These are phyloP conservation scores for Synanthedon andrenaeformis DNA, from an alignment of 2,888 invertebrate species.

Conservation along the genomic window DNA sequence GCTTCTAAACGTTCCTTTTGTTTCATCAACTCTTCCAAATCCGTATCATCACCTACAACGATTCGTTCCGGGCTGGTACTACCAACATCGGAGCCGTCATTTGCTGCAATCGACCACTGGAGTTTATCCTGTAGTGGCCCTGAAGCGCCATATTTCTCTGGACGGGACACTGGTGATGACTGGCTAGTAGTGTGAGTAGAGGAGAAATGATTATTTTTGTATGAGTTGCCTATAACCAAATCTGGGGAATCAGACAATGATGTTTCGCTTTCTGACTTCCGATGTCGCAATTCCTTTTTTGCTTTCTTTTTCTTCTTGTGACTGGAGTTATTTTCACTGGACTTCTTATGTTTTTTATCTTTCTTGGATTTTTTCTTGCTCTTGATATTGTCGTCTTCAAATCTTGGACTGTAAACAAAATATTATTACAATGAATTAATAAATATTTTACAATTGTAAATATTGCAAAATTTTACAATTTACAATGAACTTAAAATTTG, in stretches of 20 bases:
- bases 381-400: neutral
- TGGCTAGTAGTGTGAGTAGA: neutral
- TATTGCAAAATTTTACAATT: no score
- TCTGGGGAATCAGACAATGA: neutral
- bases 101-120: neutral
- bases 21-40: neutral
- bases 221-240: neutral
- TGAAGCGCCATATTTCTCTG: neutral
- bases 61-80: neutral
- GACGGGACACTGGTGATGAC: neutral
- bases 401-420: no score
- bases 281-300: constrained; percentile 70
- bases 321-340: constrained; percentile 60
- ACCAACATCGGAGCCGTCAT: neutral
- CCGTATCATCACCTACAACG: neutral
- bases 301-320: constrained; percentile 65
- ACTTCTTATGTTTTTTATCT: constrained; percentile 75
- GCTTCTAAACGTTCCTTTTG: neutral
- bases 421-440: no score
- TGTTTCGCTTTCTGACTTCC: constrained; percentile 13
- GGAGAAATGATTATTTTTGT: no score
- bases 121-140: no score
- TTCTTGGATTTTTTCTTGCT: constrained; percentile 61
- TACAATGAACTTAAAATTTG: no score
- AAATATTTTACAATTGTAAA: no score